Conservation (phyloP, 2,888 invertebrate species). For the Phorcus lineatus region DNA sequence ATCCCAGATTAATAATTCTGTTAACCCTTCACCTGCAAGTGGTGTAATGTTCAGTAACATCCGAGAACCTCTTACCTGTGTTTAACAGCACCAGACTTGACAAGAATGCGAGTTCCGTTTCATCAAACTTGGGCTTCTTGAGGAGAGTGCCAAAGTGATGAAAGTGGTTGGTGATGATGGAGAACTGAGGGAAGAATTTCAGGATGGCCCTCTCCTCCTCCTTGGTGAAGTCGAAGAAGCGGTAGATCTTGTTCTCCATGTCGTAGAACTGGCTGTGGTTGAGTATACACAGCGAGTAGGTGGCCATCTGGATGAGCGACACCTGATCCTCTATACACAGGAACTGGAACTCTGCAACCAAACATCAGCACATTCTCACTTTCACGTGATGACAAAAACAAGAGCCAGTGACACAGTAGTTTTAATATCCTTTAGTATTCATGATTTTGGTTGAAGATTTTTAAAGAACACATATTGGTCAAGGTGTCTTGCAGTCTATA, state of each 20-base stretch:
- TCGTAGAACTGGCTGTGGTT: constrained; percentile 62
- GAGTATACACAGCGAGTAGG: constrained; percentile 68
- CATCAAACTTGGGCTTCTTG: constrained; percentile 54
- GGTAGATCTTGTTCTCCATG: constrained; percentile 54
- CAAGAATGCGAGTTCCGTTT: constrained; percentile 64
- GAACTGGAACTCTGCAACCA: constrained; percentile 62
- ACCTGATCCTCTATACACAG: constrained; percentile 66
- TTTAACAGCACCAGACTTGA: constrained; percentile 64
- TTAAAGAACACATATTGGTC: too few species aligned
- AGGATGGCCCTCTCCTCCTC: constrained; percentile 53
- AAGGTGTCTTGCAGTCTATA: too few species aligned
- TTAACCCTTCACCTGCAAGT: too few species aligned
- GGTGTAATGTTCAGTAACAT: too few species aligned
- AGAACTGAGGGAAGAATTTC: constrained; percentile 59
- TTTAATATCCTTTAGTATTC: too few species aligned
- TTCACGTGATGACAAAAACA: too few species aligned
- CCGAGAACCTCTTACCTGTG: constrained; percentile 46
- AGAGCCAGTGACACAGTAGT: too few species aligned
- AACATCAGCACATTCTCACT: too few species aligned
- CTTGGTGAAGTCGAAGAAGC: constrained; percentile 64
- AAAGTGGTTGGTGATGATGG: constrained; percentile 60
- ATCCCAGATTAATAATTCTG: too few species aligned
- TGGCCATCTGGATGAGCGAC: constrained; percentile 60
- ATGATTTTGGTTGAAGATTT: too few species aligned
- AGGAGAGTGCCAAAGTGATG: constrained; percentile 61